Evolutionary conservation across 2,797 vertebrate species (phyloP).

Genomic region (Notolepis coatsorum): DNA sequence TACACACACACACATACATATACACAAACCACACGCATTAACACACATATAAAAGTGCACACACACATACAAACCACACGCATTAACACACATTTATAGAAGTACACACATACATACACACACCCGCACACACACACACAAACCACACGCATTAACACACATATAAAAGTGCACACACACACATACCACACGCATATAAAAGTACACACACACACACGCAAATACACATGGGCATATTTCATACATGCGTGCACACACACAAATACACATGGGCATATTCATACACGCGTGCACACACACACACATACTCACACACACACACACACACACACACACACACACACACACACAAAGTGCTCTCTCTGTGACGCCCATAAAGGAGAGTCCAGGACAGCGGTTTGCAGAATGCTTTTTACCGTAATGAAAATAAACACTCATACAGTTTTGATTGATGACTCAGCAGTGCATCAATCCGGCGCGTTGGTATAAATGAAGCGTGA

Average conservation of each 20-base stretch:
- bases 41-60: neutral
- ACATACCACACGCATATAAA: neutral
- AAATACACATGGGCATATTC: neutral
- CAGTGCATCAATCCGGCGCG: conserved; percentile 58
- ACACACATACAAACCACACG: neutral
- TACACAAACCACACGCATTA: neutral
- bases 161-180: neutral
- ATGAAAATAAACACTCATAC: conserved; percentile 54
- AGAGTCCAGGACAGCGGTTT: conserved; percentile 23
- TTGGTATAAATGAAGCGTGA: conserved; percentile 68
- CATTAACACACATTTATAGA: neutral
- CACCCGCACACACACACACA: neutral
- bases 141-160: neutral
- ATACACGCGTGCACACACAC: neutral
- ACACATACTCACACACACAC: neutral
- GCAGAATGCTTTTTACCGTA: conserved; percentile 48
- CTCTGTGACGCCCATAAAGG: neutral
- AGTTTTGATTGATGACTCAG: conserved; percentile 69
- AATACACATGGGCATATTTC: neutral
- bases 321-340: conserved; percentile 7
- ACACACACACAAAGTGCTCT: neutral
- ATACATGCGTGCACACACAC: neutral
- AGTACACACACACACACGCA: neutral
- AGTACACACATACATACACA: neutral
- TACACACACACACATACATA: neutral